Conservation (phyloP, 1,140 invertebrate species). For the Physella acuta region DNA sequence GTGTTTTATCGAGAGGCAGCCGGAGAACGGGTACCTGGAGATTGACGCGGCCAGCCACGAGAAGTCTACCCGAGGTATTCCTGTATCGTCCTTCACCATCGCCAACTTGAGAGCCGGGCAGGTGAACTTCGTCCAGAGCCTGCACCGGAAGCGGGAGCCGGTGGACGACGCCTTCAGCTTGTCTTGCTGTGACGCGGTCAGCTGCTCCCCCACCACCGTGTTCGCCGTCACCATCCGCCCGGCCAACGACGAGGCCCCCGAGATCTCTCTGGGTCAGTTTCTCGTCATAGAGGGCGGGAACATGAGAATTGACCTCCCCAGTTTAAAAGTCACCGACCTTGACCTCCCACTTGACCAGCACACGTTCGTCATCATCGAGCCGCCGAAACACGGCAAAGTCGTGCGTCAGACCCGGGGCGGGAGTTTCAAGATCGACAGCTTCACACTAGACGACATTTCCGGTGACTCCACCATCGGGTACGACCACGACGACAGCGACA, state of each 20-base stretch:
- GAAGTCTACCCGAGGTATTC: constrained; percentile 50
- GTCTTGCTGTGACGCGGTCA: constrained; percentile 59
- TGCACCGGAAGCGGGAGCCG: constrained; percentile 58
- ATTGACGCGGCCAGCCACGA: constrained; percentile 55
- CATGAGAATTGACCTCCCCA: constrained; percentile 57
- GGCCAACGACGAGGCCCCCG: constrained; percentile 60
- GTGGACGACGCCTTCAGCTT: constrained; percentile 54
- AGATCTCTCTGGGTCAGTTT: constrained; percentile 56
- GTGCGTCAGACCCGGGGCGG: constrained; percentile 49
- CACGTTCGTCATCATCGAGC: constrained; percentile 50
- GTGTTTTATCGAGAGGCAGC: constrained; percentile 57
- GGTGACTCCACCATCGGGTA: constrained; percentile 58
- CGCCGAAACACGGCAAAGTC: constrained; percentile 58
- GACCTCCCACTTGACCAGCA: constrained; percentile 58
- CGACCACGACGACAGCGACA: constrained; percentile 60
- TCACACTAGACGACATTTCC: constrained; percentile 55
- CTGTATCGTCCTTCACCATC: constrained; percentile 55
- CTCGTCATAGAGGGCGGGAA: constrained; percentile 59
- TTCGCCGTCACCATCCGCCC: constrained; percentile 56
- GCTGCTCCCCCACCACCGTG: constrained; percentile 38
- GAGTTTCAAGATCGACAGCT: constrained; percentile 45
- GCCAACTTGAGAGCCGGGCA: constrained; percentile 47
- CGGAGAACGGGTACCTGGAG: constrained; percentile 58
- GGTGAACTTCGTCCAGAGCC: constrained; percentile 61
- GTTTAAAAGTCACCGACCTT: constrained; percentile 58